Percentiles rank a stretch among this genome's conserved stretches.
These are phyloP conservation scores for Nyctereutes procyonoides DNA, from an alignment of 2,113 vertebrate species.

Conservation along the genomic window DNA sequence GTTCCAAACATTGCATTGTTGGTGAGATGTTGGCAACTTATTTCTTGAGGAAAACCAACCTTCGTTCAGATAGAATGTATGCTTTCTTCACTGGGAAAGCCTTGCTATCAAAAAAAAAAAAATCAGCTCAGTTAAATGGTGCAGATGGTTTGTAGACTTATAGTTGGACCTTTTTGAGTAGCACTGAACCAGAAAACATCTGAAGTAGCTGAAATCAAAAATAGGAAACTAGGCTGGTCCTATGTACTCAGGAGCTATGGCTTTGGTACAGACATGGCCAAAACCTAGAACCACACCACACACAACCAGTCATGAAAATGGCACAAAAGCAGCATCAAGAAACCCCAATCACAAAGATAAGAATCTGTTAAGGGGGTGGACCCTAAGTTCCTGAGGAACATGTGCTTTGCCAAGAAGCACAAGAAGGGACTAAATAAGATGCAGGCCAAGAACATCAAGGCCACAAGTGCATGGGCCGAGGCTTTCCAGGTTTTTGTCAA, in stretches of 20 bases:
- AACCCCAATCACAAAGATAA: not conserved
- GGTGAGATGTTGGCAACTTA: not conserved
- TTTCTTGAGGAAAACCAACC: not conserved
- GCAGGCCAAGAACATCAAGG: not conserved
- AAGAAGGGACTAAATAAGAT: not conserved
- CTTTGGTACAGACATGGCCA: not conserved
- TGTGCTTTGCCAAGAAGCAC: not conserved
- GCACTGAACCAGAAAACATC: not conserved
- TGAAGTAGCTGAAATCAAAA: not conserved
- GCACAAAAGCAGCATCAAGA: not conserved
- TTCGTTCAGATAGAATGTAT: not conserved
- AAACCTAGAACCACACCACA: not conserved
- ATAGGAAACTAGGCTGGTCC: not conserved
- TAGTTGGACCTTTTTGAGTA: not conserved
- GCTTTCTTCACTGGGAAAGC: not conserved
- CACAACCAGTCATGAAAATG: not conserved
- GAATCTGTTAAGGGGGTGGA: not conserved
- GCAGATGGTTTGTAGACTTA: not conserved
- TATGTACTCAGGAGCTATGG: not conserved
- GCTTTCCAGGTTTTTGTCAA: not conserved
- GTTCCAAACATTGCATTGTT: not conserved
- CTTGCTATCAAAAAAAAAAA: not conserved
- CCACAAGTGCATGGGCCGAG: not conserved
- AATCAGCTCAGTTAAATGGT: not conserved
- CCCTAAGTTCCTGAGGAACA: not conserved